Evolutionary conservation across 37 sponge, comb jelly and placozoan species (phyloP).

Genomic region (Bolinopsis microptera): DNA sequence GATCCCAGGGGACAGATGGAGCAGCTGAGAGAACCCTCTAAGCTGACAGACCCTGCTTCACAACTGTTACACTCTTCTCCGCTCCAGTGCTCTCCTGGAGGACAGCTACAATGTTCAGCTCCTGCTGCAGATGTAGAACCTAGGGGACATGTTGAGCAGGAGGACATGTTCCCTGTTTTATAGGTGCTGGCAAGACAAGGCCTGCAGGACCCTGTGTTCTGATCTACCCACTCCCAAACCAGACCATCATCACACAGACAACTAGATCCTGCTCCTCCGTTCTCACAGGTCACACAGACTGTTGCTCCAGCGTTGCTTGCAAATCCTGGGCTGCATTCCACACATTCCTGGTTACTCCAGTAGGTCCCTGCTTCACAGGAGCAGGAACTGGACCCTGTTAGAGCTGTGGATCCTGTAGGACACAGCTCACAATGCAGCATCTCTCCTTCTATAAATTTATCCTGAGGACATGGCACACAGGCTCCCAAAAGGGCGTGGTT

Average conservation of each 20-base stretch:
- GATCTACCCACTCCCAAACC: neutral
- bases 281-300: neutral
- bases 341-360: neutral
- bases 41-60: neutral
- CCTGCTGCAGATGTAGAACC: neutral
- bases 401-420: neutral
- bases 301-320: neutral
- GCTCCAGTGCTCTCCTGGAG: neutral
- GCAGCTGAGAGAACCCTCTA: neutral
- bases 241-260: neutral
- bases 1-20: neutral
- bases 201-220: neutral
- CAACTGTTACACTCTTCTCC: neutral
- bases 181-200: neutral
- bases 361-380: neutral
- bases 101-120: neutral
- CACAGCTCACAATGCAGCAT: neutral
- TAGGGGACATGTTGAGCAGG: neutral
- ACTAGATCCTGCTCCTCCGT: neutral
- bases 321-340: neutral
- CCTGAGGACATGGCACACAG: neutral
- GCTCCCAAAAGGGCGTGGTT: neutral
- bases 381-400: neutral
- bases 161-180: neutral
- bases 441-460: neutral